A percentile compares a stretch with the other conserved stretches of the same genome.
Conservation (phyloP, 2,113 vertebrate genomes). For the Platysteira castanea region DNA sequence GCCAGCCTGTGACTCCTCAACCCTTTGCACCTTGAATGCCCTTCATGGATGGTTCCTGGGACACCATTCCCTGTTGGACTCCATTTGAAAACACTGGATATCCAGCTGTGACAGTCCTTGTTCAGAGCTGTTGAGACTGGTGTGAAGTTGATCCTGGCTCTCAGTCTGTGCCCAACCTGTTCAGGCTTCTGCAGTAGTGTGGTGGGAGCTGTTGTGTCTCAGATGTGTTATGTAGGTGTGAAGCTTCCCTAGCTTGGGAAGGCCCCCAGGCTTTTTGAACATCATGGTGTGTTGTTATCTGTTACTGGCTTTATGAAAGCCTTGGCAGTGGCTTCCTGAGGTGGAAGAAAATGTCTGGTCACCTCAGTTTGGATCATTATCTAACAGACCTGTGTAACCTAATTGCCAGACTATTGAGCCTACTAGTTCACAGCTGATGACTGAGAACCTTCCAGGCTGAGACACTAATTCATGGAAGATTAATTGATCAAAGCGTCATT, state of each 20-base stretch:
- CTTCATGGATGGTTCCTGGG: background rate
- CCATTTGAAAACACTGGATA: background rate
- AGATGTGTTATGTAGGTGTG: background rate
- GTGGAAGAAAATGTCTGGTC: background rate
- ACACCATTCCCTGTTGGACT: background rate
- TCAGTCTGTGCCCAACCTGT: background rate
- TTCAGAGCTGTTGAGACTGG: background rate
- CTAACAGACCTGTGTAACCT: background rate
- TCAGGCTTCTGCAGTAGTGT: background rate
- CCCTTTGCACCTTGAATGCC: background rate
- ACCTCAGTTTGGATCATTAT: background rate
- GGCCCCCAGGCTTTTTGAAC: background rate
- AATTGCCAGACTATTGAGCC: background rate
- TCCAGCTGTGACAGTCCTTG: background rate
- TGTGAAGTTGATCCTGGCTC: background rate
- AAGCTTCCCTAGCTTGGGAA: background rate
- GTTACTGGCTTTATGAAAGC: background rate
- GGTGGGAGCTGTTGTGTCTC: background rate
- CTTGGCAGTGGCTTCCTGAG: background rate
- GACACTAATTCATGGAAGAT: conserved; percentile 21
- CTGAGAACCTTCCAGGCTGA: background rate
- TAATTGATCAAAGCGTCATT: conserved; percentile 38
- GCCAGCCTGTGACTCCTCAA: background rate
- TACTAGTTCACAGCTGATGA: background rate
- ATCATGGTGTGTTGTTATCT: background rate